Percentiles rank a stretch among this genome's conserved stretches.
phyloP scores from a whole-genome alignment of 2,888 invertebrate species.

The Sclerodermus sp. region DNA sequence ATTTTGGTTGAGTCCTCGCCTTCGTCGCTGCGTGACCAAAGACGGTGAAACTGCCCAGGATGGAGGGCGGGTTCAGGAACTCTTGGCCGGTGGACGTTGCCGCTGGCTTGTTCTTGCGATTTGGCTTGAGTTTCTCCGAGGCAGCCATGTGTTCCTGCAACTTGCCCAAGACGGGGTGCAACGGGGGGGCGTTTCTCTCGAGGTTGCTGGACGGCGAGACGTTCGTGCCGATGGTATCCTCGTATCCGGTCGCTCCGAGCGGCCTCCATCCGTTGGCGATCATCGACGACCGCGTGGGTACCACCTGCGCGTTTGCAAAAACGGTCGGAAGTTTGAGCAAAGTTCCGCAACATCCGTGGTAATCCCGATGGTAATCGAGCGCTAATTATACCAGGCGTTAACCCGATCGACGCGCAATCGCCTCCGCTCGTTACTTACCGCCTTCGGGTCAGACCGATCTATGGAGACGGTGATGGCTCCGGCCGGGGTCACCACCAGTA shows the following conservation, averaged over 20 bases:
- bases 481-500: constrained; percentile 31
- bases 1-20: constrained; percentile 59
- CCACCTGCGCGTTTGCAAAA: too few species aligned
- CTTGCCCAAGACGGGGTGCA: constrained; percentile 46
- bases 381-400: neutral
- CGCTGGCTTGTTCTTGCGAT: constrained; percentile 31
- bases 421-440: constrained; percentile 29
- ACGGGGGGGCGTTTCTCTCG: constrained; percentile 32
- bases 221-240: constrained; percentile 40
- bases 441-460: constrained; percentile 45
- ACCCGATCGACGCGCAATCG: neutral
- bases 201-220: constrained; percentile 37
- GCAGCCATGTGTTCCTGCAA: constrained; percentile 48
- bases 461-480: constrained; percentile 47
- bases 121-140: constrained; percentile 40
- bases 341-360: neutral
- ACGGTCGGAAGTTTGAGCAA: too few species aligned
- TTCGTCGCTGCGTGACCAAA: constrained; percentile 65
- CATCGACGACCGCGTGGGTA: constrained; percentile 45
- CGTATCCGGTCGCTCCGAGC: constrained; percentile 39
- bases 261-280: constrained; percentile 52
- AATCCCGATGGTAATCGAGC: neutral
- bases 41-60: constrained; percentile 64
- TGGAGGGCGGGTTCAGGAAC: constrained; percentile 36
- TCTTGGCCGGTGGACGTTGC: constrained; percentile 25